phyloP scores from a whole-genome alignment of 2,113 vertebrate genomes.

The Sterrhoptilus dennistouni region DNA sequence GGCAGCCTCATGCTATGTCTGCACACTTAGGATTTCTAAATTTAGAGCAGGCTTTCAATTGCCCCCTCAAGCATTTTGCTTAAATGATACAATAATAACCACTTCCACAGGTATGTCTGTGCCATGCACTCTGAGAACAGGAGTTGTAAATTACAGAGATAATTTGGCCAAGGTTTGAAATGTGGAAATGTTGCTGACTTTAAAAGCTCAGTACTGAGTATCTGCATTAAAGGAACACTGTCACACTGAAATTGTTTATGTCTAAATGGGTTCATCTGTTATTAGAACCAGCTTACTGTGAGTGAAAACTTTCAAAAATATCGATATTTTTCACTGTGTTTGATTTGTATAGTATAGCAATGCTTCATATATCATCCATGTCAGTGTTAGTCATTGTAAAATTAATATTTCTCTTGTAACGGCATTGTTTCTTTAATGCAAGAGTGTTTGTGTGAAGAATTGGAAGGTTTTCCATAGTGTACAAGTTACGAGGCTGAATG shows the following conservation, averaged over 20 bases:
- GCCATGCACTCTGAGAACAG: neutral
- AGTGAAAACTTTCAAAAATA: neutral
- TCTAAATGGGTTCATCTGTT: neutral
- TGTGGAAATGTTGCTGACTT: neutral
- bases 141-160: neutral
- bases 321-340: neutral
- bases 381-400: neutral
- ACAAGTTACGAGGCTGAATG: neutral
- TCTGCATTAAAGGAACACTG: neutral
- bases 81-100: neutral
- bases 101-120: neutral
- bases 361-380: neutral
- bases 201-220: neutral
- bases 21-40: neutral
- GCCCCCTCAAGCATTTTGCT: neutral
- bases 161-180: neutral
- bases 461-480: neutral
- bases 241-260: neutral
- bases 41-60: constrained; percentile 24
- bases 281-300: neutral
- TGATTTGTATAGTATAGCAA: neutral
- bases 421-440: neutral
- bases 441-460: constrained; percentile 19
- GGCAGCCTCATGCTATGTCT: neutral
- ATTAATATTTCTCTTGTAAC: neutral